These are phyloP conservation scores for Microctonus hyperodae DNA, from an alignment of 2,888 invertebrate species.

Conservation along the genomic window DNA sequence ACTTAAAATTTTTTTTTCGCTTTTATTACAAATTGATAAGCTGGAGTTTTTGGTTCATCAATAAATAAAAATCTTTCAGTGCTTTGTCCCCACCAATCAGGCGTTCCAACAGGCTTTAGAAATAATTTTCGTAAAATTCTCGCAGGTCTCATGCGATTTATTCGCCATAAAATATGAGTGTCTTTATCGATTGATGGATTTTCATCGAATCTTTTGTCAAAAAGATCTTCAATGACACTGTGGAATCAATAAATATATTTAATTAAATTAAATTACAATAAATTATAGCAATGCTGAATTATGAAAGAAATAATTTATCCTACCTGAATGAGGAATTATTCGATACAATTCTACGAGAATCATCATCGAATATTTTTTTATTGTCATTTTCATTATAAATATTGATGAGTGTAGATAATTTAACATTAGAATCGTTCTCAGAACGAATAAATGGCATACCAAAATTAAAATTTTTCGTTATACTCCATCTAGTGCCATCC, in stretches of 20 bases:
- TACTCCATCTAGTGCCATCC: constrained; percentile 70
- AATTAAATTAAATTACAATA: neutral
- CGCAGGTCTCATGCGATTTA: constrained; percentile 79
- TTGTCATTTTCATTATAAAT: constrained; percentile 67
- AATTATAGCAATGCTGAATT: neutral
- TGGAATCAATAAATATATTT: neutral
- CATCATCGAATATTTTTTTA: constrained; percentile 69
- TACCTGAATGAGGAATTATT: constrained; percentile 51
- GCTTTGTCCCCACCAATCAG: constrained; percentile 74
- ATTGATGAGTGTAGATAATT: constrained; percentile 66
- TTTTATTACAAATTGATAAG: constrained; percentile 70
- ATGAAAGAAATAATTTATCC: constrained; percentile 14
- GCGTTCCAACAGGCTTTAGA: constrained; percentile 74
- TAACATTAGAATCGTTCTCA: constrained; percentile 70
- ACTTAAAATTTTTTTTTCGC: neutral
- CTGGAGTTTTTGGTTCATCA: constrained; percentile 73
- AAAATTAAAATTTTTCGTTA: constrained; percentile 65
- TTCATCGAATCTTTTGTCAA: constrained; percentile 45
- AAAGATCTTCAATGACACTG: constrained; percentile 50
- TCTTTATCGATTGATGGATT: constrained; percentile 46
- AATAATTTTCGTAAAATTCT: constrained; percentile 76
- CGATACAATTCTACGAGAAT: constrained; percentile 69
- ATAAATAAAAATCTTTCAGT: constrained; percentile 80
- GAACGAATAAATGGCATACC: constrained; percentile 68
- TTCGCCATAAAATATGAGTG: constrained; percentile 70